Evolutionary conservation across 2,113 vertebrate genomes (phyloP).

Genomic region (Ondatra zibethicus): DNA sequence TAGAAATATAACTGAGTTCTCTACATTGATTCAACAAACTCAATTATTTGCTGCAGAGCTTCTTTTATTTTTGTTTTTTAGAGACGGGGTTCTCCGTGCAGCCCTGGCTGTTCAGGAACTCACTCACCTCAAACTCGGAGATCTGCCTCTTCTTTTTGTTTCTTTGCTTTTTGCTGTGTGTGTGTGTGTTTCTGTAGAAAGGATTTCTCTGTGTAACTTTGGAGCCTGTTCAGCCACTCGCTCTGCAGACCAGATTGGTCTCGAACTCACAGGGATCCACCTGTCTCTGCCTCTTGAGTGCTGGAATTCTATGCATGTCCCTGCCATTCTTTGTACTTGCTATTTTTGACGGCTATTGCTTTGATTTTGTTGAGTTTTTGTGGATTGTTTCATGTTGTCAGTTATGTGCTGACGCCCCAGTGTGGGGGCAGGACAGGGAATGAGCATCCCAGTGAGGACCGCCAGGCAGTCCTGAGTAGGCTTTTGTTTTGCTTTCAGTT

Average conservation of each 20-base stretch:
- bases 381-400: too few relatives aligned
- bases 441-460: background rate
- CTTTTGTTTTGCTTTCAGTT: slow-evolving; percentile 74
- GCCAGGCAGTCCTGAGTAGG: background rate
- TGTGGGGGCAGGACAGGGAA: background rate
- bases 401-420: rapidly evolving
- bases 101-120: too few relatives aligned
- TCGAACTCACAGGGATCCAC: background rate
- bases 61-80: too few relatives aligned
- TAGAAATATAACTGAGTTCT: background rate
- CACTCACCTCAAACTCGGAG: too few relatives aligned
- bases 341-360: background rate
- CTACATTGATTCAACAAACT: background rate
- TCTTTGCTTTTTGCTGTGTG: too few relatives aligned
- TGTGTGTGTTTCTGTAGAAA: too few relatives aligned
- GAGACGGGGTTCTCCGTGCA: too few relatives aligned
- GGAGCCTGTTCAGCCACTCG: background rate
- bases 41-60: too few relatives aligned
- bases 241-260: background rate
- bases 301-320: background rate
- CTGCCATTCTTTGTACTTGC: background rate
- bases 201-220: too few relatives aligned
- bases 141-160: too few relatives aligned
- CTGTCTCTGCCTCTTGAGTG: background rate
- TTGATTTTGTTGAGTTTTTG: background rate